phyloP scores from a whole-genome alignment of 2,888 invertebrate genomes.

The Orchesella flavescens region DNA sequence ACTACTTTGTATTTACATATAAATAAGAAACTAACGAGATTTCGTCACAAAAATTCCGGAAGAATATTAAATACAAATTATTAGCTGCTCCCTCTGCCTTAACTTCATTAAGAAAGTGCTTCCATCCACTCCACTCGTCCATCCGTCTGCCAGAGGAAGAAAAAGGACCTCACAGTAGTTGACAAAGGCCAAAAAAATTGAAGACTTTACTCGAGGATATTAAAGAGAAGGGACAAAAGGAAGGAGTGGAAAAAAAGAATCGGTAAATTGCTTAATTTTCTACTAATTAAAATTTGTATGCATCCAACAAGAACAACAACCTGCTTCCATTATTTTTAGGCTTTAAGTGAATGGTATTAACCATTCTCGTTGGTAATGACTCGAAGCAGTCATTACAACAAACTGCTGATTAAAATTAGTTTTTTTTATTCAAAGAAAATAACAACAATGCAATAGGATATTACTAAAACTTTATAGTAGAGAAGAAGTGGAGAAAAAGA shows the following conservation, averaged over 20 bases:
- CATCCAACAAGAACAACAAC: conserved; percentile 30
- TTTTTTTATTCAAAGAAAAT: conserved; percentile 41
- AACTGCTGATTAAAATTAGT: conserved; percentile 58
- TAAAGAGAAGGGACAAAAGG: conserved; percentile 1
- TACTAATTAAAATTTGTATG: conserved; percentile 59
- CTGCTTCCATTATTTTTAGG: conserved; percentile 49
- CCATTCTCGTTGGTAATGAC: conserved; percentile 60
- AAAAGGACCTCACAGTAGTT: conserved; percentile 40
- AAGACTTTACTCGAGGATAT: conserved; percentile 11
- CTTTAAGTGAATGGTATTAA: conserved; percentile 57
- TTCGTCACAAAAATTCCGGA: background rate
- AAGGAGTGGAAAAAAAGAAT: conserved; percentile 28
- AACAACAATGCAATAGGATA: conserved; percentile 38
- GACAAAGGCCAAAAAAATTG: conserved; percentile 9
- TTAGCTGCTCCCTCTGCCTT: too few relatives aligned
- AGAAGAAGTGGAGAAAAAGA: too few relatives aligned
- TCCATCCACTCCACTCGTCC: conserved; percentile 13
- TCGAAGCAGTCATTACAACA: conserved; percentile 58
- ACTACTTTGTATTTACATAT: conserved; percentile 9
- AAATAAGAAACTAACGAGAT: conserved; percentile 10
- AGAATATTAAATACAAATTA: background rate
- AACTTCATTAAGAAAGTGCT: background rate
- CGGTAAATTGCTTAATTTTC: conserved; percentile 61
- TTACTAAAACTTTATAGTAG: conserved; percentile 18
- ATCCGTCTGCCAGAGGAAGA: conserved; percentile 5